Evolutionary conservation across 2,113 vertebrate species (phyloP).

Genomic region (Hirundichthys speculiger): DNA sequence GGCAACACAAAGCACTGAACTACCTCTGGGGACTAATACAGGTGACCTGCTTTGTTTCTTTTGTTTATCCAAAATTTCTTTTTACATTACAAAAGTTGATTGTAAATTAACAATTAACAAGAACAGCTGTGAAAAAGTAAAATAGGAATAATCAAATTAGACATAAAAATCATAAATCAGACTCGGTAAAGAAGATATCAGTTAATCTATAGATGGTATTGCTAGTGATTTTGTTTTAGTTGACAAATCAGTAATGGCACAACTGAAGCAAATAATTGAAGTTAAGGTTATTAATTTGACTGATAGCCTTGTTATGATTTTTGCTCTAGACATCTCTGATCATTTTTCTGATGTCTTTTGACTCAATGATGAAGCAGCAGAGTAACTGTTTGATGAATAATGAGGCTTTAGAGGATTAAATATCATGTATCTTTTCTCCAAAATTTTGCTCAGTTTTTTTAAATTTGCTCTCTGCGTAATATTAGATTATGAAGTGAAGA

Average conservation of each 20-base stretch:
- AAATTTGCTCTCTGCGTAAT: background rate
- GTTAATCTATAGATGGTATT: background rate
- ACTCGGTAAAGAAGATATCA: background rate
- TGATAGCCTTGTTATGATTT: no score
- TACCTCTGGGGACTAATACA: no score
- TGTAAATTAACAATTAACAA: no score
- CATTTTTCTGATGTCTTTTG: background rate
- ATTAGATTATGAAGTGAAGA: slow-evolving; percentile 2
- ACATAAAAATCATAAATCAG: background rate
- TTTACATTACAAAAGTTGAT: no score
- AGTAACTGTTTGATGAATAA: background rate
- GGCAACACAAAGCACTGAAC: no score
- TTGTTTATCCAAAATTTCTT: no score
- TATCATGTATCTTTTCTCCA: background rate
- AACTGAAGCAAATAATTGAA: background rate
- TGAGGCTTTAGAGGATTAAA: no score
- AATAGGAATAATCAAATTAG: background rate
- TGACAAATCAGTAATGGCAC: background rate
- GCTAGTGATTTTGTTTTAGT: background rate
- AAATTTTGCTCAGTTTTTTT: background rate
- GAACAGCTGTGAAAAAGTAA: background rate
- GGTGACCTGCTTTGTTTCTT: no score
- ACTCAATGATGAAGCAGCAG: background rate
- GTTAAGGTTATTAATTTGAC: background rate
- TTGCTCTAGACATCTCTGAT: no score